Evolutionary conservation across 2,888 invertebrate species (phyloP).

Genomic region (Dermolepida albohirtum): DNA sequence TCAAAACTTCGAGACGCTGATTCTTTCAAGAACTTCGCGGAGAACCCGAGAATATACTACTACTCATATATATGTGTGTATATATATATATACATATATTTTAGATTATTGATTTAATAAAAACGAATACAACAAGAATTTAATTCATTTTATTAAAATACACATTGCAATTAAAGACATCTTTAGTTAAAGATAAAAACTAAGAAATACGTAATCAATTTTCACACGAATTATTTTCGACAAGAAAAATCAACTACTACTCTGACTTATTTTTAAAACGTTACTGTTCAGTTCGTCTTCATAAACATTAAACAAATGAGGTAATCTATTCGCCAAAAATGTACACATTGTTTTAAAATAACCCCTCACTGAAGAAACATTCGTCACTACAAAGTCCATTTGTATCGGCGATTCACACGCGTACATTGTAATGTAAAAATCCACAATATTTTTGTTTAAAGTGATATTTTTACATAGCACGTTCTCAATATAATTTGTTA

Average conservation of each 20-base stretch:
- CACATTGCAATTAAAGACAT: too few species aligned
- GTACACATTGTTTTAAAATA: slow-evolving; percentile 56
- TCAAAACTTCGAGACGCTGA: too few species aligned
- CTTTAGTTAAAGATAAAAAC: too few species aligned
- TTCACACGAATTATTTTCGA: not conserved
- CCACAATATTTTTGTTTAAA: slow-evolving; percentile 52
- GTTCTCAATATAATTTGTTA: slow-evolving; percentile 58
- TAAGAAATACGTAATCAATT: too few species aligned
- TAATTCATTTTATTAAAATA: too few species aligned
- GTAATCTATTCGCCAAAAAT: slow-evolving; percentile 56
- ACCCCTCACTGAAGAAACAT: slow-evolving; percentile 55
- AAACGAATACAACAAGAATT: too few species aligned
- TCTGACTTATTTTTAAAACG: slow-evolving; percentile 13
- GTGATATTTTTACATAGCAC: slow-evolving; percentile 48
- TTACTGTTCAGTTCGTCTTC: slow-evolving; percentile 50
- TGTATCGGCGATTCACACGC: slow-evolving; percentile 54
- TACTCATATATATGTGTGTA: too few species aligned
- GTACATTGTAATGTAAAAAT: slow-evolving; percentile 57
- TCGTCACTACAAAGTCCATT: slow-evolving; percentile 54
- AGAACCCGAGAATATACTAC: too few species aligned
- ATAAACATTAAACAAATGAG: slow-evolving; percentile 54
- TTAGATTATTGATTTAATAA: too few species aligned
- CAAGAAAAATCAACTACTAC: slow-evolving; percentile 3
- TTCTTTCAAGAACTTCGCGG: too few species aligned
- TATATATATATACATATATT: too few species aligned